Evolutionary conservation across 92 coral and sea anemone species (phyloP).

Genomic region (Pocillopora grandis): DNA sequence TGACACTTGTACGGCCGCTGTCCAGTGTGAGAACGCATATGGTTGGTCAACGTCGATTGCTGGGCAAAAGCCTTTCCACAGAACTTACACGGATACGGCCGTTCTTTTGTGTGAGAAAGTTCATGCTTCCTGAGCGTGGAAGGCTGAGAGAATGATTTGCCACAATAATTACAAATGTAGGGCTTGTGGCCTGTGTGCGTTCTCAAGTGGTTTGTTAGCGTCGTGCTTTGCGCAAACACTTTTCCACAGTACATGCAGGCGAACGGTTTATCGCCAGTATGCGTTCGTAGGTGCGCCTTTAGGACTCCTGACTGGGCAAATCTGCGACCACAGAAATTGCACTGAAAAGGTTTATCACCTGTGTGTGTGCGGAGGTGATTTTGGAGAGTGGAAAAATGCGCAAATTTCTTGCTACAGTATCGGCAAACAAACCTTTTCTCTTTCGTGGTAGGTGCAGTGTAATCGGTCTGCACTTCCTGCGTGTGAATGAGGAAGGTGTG

Average conservation of each 20-base stretch:
- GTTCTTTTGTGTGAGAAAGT: constrained; percentile 71
- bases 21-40: constrained; percentile 69
- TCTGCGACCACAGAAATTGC: constrained; percentile 59
- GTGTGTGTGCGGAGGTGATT: constrained; percentile 72
- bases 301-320: constrained; percentile 73
- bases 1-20: constrained; percentile 53
- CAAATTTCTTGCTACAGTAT: constrained; percentile 57
- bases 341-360: constrained; percentile 68
- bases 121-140: constrained; percentile 76
- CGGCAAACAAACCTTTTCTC: constrained; percentile 44
- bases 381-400: constrained; percentile 69
- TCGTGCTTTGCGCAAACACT: constrained; percentile 73
- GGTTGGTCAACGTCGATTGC: constrained; percentile 55
- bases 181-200: constrained; percentile 82
- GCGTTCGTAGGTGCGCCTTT: constrained; percentile 71
- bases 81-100: constrained; percentile 62
- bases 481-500: neutral
- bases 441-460: neutral
- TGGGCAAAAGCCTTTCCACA: constrained; percentile 68
- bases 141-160: constrained; percentile 66
- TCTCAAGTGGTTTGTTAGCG: constrained; percentile 66
- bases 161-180: constrained; percentile 55
- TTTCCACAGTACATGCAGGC: constrained; percentile 57
- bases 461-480: neutral
- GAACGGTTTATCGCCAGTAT: constrained; percentile 73